A percentile compares a stretch with the other conserved stretches of the same genome.
Evolutionary conservation across 2,113 vertebrate species (phyloP).

Genomic region (Saccopteryx bilineata): DNA sequence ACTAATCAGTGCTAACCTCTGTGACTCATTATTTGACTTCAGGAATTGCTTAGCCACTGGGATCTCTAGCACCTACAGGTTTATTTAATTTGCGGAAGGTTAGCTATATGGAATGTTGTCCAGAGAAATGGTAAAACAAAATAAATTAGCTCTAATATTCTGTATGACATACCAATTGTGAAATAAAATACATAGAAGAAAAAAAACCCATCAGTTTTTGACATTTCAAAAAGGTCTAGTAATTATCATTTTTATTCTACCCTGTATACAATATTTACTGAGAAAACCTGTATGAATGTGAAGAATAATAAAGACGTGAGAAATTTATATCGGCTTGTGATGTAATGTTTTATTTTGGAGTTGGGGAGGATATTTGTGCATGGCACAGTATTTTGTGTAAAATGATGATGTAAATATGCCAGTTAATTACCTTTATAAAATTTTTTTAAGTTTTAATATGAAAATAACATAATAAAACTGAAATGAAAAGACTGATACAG

Average conservation of each 20-base stretch:
- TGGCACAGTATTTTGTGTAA: not conserved
- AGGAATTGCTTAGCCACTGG: not conserved
- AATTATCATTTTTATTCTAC: not conserved
- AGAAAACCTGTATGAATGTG: not conserved
- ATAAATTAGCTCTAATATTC: not conserved
- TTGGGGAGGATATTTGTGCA: not conserved
- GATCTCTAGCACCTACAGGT: not conserved
- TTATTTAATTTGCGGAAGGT: not conserved
- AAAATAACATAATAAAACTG: not conserved
- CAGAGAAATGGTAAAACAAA: not conserved
- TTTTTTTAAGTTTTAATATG: conserved; percentile 37
- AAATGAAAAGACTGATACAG: not conserved
- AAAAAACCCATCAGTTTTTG: not conserved
- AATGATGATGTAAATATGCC: not conserved
- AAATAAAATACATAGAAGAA: conserved; percentile 20
- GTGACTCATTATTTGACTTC: not conserved
- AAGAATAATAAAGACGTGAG: not conserved
- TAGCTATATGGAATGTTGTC: not conserved
- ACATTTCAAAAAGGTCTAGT: not conserved
- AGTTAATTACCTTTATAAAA: not conserved
- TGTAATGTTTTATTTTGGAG: not conserved
- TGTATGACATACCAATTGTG: not conserved
- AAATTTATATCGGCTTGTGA: not conserved
- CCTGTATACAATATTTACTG: not conserved
- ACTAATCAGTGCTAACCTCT: not conserved